Conservation (phyloP, 2,113 vertebrate species). For the Tringa solitaria region DNA sequence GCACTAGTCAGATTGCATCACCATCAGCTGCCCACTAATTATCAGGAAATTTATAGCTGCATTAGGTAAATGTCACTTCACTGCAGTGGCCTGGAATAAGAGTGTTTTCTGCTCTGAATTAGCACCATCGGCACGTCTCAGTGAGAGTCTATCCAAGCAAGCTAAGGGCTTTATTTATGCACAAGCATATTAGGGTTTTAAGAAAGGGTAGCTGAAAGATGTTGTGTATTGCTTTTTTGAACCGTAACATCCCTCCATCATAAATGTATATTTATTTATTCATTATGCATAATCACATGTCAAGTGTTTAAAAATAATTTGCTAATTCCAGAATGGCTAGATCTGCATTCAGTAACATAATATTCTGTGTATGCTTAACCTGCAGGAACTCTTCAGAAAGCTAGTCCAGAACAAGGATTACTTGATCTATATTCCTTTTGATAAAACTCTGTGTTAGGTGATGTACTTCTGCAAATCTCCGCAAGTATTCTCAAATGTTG, state of each 20-base stretch:
- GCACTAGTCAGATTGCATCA: slow-evolving; percentile 86
- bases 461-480: background rate
- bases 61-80: slow-evolving; percentile 95
- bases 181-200: slow-evolving; percentile 39
- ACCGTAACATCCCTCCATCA: background rate
- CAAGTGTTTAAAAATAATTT: slow-evolving; percentile 14
- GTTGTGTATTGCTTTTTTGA: slow-evolving; percentile 31
- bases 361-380: background rate
- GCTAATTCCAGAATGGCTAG: background rate
- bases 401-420: background rate
- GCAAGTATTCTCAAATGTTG: background rate
- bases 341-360: fast-evolving
- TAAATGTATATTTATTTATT: slow-evolving; percentile 25
- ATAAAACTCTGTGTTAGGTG: background rate
- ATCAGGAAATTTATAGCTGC: slow-evolving; percentile 86
- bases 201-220: slow-evolving; percentile 46
- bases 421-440: background rate
- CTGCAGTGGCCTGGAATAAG: slow-evolving; percentile 79
- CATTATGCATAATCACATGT: background rate
- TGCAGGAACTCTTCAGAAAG: background rate
- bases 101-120: slow-evolving; percentile 73
- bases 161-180: slow-evolving; percentile 61
- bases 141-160: slow-evolving; percentile 60
- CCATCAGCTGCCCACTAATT: slow-evolving; percentile 88
- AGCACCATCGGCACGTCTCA: slow-evolving; percentile 69